Evolutionary conservation across 2,888 invertebrate genomes (phyloP), one percentile per base, ranked within the genome.

Genomic region (Cactoblastis cactorum): DNA sequence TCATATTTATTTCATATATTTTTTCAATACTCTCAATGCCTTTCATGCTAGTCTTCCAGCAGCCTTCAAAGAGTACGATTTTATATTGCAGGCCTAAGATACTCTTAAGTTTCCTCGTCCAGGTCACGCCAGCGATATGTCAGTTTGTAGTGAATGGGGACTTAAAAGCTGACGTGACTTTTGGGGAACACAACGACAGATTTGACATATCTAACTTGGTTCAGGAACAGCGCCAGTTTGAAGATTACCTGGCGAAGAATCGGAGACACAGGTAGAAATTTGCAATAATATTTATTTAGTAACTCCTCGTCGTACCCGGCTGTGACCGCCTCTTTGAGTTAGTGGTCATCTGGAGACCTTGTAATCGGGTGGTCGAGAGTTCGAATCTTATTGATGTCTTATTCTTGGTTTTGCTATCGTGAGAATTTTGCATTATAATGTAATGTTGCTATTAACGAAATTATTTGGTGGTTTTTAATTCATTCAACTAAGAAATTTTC

Each of bases 91-190:
- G 59, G 37, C 17, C 17, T 15, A 28, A 43, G 14, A 4, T 32
- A 5, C 15, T 43, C 11, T 46, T 52, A 45, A 50, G 43, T 14
- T 15, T 57, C 1, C 17, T 63, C 2, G 47, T 71, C 4, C 17
- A 12, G 56, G 3, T 63, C 3, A 52, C 56, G 1, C 53, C 52
- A 28, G 54, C 56, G 3, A 9, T 62, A 12, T 53, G 62, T 35
- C 78, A 82, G 43, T 70, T 65, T 49, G 49, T 51, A 0, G 17
- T 63, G 0, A 57, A 62, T 2, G 32, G 48, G 0, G 66, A 50
- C 0, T 33, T 79, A 47, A 68, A 49, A 18, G 77, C 86, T 0
- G 86, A 86, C 46, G 63, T 86, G 0, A 73, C 59, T 0, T 86
- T 80, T 37, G 72, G 65, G 0, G 75, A 70, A 0, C 41, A 62